Percentiles rank a stretch among this genome's conserved stretches.
Conservation (phyloP, 2,113 vertebrate genomes). For the Ictalurus punctatus region DNA sequence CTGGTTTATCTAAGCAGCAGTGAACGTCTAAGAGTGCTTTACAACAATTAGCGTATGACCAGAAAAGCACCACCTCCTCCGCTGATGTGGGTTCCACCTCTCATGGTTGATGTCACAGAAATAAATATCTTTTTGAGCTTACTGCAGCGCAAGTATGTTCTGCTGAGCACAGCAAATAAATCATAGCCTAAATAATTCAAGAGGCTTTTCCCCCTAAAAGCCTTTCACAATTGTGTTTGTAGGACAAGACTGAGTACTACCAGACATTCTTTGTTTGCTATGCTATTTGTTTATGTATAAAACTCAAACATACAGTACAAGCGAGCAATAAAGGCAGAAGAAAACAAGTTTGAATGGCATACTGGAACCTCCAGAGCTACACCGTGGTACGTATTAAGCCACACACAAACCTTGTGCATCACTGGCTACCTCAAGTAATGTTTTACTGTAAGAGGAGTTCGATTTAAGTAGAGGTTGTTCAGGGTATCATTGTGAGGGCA, state of each 20-base stretch:
- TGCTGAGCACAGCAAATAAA: constrained; percentile 65
- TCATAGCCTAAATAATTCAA: constrained; percentile 86
- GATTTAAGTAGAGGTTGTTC: neutral
- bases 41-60: constrained; percentile 61
- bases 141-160: constrained; percentile 70
- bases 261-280: constrained; percentile 42
- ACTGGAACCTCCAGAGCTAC: neutral
- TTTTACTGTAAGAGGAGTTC: neutral
- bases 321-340: neutral
- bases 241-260: constrained; percentile 47
- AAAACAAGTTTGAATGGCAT: constrained; percentile 9
- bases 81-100: constrained; percentile 49
- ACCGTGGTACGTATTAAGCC: neutral
- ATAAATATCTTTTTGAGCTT: constrained; percentile 75
- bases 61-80: constrained; percentile 54
- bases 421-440: neutral
- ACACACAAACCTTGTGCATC: neutral
- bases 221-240: constrained; percentile 61
- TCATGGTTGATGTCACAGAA: constrained; percentile 54
- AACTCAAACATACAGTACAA: constrained; percentile 39
- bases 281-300: constrained; percentile 19
- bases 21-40: constrained; percentile 59
- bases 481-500: neutral
- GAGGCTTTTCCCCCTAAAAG: constrained; percentile 74
- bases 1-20: constrained; percentile 59